phyloP scores from a whole-genome alignment of 2,888 invertebrate species.

The Hoplodrina ambigua region DNA sequence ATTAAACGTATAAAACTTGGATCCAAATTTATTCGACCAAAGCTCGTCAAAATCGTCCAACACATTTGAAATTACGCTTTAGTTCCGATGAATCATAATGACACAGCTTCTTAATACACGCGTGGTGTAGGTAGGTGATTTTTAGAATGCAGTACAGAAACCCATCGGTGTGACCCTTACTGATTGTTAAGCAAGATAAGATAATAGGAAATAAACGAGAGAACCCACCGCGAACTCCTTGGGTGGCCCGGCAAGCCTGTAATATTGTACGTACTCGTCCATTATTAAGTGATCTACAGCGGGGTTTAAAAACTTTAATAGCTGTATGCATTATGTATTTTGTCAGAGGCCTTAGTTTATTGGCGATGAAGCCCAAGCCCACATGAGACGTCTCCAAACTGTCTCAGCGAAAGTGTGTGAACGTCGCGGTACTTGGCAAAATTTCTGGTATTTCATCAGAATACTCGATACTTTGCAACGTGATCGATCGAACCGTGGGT shows the following conservation, averaged over 20 bases:
- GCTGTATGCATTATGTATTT: slow-evolving; percentile 56
- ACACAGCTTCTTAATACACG: slow-evolving; percentile 12
- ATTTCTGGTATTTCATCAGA: slow-evolving; percentile 84
- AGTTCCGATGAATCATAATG: slow-evolving; percentile 24
- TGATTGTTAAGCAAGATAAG: slow-evolving; percentile 83
- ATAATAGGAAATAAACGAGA: slow-evolving; percentile 83
- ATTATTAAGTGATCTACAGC: slow-evolving; percentile 72
- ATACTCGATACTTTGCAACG: slow-evolving; percentile 70
- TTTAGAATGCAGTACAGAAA: slow-evolving; percentile 36
- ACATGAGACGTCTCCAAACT: slow-evolving; percentile 78
- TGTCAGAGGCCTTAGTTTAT: slow-evolving; percentile 67
- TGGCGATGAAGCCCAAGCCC: slow-evolving; percentile 66
- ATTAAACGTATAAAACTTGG: neutral
- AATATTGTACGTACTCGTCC: slow-evolving; percentile 74
- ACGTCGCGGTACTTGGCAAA: slow-evolving; percentile 81
- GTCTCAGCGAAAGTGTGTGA: slow-evolving; percentile 89
- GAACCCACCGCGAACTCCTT: slow-evolving; percentile 74
- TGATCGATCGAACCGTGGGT: slow-evolving; percentile 80
- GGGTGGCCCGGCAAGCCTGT: slow-evolving; percentile 81
- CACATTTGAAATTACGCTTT: slow-evolving; percentile 19
- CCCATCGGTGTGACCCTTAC: slow-evolving; percentile 68
- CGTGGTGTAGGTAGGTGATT: slow-evolving; percentile 25
- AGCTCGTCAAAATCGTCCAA: slow-evolving; percentile 2
- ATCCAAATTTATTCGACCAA: neutral
- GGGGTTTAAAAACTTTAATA: slow-evolving; percentile 58